A percentile compares a stretch with the other conserved stretches of the same genome.
Conservation (phyloP, 2,888 invertebrate genomes). For the Drosophila percnosoma region DNA sequence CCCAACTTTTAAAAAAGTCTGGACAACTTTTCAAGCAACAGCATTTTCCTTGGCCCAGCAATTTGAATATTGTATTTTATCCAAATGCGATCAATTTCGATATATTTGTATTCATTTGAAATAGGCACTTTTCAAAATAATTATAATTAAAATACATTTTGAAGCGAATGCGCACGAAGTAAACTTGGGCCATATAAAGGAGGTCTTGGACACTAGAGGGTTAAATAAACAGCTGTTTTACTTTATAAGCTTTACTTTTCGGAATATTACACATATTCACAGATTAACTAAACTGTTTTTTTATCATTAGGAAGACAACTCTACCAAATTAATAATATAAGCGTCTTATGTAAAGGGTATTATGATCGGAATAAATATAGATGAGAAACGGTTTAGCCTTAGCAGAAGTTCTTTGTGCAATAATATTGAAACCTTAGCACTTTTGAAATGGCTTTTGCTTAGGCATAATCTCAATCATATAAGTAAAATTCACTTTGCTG, state of each 20-base stretch:
- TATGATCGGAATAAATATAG: not conserved
- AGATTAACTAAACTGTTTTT: not conserved
- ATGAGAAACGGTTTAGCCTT: not conserved
- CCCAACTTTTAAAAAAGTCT: not conserved
- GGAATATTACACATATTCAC: not conserved
- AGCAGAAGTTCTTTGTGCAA: not conserved
- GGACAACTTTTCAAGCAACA: not conserved
- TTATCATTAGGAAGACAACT: not conserved
- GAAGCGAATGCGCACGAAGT: not conserved
- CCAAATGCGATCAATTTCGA: not conserved
- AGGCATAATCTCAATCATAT: not conserved
- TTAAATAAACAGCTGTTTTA: slow-evolving; percentile 5
- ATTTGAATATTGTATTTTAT: not conserved
- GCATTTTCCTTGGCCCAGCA: not conserved
- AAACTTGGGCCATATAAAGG: not conserved
- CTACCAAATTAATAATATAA: not conserved
- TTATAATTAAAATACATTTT: not conserved
- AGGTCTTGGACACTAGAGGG: not conserved
- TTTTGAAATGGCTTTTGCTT: not conserved
- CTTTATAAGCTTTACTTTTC: not conserved
- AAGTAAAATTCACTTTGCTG: slow-evolving; percentile 3
- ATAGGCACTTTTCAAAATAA: not conserved
- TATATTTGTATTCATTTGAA: not conserved
- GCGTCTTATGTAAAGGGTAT: not conserved
- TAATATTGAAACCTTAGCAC: not conserved